Evolutionary conservation across 2,113 vertebrate species (phyloP), one percentile per base, ranked within the genome.

Genomic region (Rhipidura dahli): DNA sequence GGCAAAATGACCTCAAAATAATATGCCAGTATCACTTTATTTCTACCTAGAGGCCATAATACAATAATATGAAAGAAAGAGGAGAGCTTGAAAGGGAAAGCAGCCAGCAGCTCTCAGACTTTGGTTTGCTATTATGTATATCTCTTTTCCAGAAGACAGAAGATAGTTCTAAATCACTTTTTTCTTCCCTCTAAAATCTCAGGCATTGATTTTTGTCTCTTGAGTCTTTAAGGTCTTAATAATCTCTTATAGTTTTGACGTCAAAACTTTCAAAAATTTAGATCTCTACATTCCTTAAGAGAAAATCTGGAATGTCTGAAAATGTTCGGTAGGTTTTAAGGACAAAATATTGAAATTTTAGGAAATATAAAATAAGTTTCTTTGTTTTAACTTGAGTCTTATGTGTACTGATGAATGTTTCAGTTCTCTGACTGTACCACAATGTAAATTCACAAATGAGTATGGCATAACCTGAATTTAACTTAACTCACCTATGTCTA

Each of bases 401-500:
- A 60, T 5, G 2, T 0, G 0, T 64, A 30, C 17, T 50, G 49
- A 37, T 64, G 77, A 64, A 53, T 30, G 8, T 65, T 70, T 70
- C 40, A 56, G 9, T 59, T 10, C 11, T 39, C 22, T 68, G 49
- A 59, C 13, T 54, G 5, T 60, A 64, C 82, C 40, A 39, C 9
- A 69, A 37, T 22, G 5, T 37, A 64, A 81, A 72, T 17, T 54
- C 15, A 73, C 8, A 64, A 68, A 54, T 45, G 14, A 64, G 19
- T 15, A 31, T 33, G 13, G 8, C 22, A 40, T 72, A 68, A 40
- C 11, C 11, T 84, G 39, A 79, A 19, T 92, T 92, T 33, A 53
- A 47, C 11, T 24, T 80, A 27, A 44, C 15, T 66, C 31, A 35
- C 39, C n/a, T 90, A 54, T 57, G 30, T 49, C 39, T 33, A 35